Evolutionary conservation across 2,888 invertebrate genomes (phyloP).

Genomic region (Spilarctia lutea): DNA sequence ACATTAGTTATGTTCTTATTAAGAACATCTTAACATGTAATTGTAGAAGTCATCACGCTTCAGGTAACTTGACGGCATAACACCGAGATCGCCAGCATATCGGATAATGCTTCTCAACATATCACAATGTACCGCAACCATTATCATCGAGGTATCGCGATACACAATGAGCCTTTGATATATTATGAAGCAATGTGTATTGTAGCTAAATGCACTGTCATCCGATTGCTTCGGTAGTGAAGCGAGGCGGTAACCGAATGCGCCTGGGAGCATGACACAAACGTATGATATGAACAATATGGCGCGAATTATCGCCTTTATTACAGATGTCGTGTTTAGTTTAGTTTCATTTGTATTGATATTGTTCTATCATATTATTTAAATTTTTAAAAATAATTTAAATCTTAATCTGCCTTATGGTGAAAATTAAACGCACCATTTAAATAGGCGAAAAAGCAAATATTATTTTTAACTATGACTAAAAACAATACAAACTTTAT

Average conservation of each 20-base stretch:
- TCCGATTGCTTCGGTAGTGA: slow-evolving; percentile 40
- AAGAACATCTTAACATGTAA: slow-evolving; percentile 8
- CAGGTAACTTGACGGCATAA: slow-evolving; percentile 15
- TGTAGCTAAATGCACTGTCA: slow-evolving; percentile 31
- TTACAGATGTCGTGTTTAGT: not conserved
- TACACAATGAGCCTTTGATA: slow-evolving; percentile 7
- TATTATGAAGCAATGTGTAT: slow-evolving; percentile 10
- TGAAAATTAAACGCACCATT: too few species aligned
- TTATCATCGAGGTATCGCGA: slow-evolving; percentile 19
- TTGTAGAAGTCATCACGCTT: slow-evolving; percentile 23
- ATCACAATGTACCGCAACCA: slow-evolving; percentile 27
- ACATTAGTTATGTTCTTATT: too few species aligned
- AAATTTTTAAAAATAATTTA: not conserved
- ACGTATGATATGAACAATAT: slow-evolving; percentile 2
- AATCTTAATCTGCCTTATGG: not conserved
- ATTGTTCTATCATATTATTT: not conserved
- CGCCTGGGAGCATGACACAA: not conserved
- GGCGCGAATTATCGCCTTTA: not conserved
- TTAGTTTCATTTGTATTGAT: not conserved
- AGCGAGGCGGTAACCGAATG: slow-evolving; percentile 49
- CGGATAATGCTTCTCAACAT: slow-evolving; percentile 13
- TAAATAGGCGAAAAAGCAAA: too few species aligned
- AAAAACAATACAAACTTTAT: too few species aligned
- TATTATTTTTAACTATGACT: too few species aligned
- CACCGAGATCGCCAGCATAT: slow-evolving; percentile 15